These are phyloP conservation scores for Akabosia matsudoensis DNA, from an alignment of 1,140 invertebrate genomes.

Conservation along the genomic window DNA sequence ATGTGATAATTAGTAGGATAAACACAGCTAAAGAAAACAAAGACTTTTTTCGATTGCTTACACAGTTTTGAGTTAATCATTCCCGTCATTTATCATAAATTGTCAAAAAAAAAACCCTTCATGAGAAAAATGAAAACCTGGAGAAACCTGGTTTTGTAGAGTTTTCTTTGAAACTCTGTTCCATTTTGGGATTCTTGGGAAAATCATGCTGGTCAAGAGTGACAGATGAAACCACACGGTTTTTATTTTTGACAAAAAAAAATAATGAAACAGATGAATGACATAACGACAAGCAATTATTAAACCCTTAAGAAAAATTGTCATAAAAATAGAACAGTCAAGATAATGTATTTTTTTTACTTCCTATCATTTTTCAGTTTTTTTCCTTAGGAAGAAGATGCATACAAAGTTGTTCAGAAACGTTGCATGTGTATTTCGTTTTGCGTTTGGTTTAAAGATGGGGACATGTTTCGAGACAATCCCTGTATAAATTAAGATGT, in stretches of 20 bases:
- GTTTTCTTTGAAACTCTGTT: too few relatives aligned
- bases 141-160: neutral
- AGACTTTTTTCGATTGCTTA: too few relatives aligned
- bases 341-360: neutral
- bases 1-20: too few relatives aligned
- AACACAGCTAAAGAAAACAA: too few relatives aligned
- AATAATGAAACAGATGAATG: neutral
- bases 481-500: too few relatives aligned
- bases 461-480: too few relatives aligned
- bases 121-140: neutral
- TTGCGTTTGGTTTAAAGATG: too few relatives aligned
- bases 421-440: too few relatives aligned
- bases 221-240: neutral
- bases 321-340: neutral
- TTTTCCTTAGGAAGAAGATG: too few relatives aligned
- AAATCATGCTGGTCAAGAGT: neutral
- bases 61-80: neutral
- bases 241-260: neutral
- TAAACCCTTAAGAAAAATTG: too few relatives aligned
- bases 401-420: too few relatives aligned
- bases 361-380: neutral
- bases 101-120: too few relatives aligned
- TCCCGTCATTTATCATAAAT: neutral
- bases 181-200: neutral
- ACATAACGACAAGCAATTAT: conserved; percentile 19